These are phyloP conservation scores for Caenorhabditis sp. DNA, from an alignment of 2,888 invertebrate genomes.

Conservation along the genomic window DNA sequence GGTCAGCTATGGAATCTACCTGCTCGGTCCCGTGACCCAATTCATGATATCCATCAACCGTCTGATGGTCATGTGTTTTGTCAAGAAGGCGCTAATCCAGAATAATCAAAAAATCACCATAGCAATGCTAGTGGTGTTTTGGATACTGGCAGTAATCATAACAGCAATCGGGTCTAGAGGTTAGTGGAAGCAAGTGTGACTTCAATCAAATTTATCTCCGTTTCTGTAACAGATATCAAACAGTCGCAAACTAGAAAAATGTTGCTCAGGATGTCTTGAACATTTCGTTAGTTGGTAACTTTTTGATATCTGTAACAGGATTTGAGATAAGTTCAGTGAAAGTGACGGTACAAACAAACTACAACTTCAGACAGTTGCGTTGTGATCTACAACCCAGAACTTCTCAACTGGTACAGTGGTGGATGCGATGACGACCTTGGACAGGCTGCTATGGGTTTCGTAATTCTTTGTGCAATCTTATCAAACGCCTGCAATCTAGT, in stretches of 20 bases:
- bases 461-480: constrained; percentile 18
- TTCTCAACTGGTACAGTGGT: constrained; percentile 46
- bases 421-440: constrained; percentile 44
- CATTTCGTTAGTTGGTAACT: too few relatives aligned
- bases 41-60: constrained; percentile 44
- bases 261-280: too few relatives aligned
- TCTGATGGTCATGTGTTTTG: constrained; percentile 38
- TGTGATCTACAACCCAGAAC: constrained; percentile 30
- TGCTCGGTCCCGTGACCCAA: constrained; percentile 43
- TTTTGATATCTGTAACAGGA: too few relatives aligned
- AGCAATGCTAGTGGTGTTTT: constrained; percentile 7
- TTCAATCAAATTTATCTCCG: too few relatives aligned
- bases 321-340: too few relatives aligned
- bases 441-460: constrained; percentile 34
- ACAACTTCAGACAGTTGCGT: constrained; percentile 35
- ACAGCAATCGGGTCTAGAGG: constrained; percentile 14
- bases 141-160: constrained; percentile 26
- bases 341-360: too few relatives aligned
- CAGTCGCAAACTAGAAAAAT: too few relatives aligned
- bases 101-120: constrained; percentile 35
- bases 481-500: constrained; percentile 46
- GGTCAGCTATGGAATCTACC: constrained; percentile 49
- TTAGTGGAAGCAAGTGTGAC: background rate
- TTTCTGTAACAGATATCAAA: too few relatives aligned
- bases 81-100: constrained; percentile 13